phyloP scores from a whole-genome alignment of 2,888 invertebrate species.

The Capitulum mitella region DNA sequence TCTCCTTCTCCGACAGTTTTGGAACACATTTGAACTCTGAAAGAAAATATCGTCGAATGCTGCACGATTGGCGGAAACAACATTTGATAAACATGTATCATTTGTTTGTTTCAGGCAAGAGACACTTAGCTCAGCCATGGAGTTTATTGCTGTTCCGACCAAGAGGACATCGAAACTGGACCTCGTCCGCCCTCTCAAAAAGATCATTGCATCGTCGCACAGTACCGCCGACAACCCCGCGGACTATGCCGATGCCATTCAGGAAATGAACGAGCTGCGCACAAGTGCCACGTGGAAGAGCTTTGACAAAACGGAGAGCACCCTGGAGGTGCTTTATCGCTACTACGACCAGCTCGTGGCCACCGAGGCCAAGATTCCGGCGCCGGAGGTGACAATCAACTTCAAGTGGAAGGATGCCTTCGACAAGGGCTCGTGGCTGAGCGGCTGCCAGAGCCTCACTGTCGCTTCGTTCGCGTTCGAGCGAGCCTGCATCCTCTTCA shows the following conservation, averaged over 20 bases:
- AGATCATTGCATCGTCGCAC: constrained; percentile 82
- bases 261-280: constrained; percentile 34
- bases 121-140: constrained; percentile 45
- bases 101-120: too few relatives aligned
- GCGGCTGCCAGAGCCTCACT: constrained; percentile 80
- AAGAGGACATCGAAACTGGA: constrained; percentile 95
- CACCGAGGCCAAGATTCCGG: constrained; percentile 87
- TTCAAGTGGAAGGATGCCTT: constrained; percentile 99
- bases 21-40: too few relatives aligned
- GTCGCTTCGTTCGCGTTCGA: constrained; percentile 84
- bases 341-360: constrained; percentile 94
- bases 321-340: constrained; percentile 43
- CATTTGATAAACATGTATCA: too few relatives aligned
- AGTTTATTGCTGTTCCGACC: constrained; percentile 76
- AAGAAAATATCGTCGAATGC: too few relatives aligned
- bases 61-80: too few relatives aligned
- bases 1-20: too few relatives aligned
- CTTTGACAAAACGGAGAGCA: constrained; percentile 20
- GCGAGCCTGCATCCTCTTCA: constrained; percentile 89
- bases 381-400: constrained; percentile 87
- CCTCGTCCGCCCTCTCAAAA: constrained; percentile 81
- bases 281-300: constrained; percentile 15
- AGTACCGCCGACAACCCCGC: constrained; percentile 58
- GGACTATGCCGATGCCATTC: constrained; percentile 37
- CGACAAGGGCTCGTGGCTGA: constrained; percentile 89